Conservation (phyloP, 2,113 vertebrate genomes). For the Jaculus jaculus region DNA sequence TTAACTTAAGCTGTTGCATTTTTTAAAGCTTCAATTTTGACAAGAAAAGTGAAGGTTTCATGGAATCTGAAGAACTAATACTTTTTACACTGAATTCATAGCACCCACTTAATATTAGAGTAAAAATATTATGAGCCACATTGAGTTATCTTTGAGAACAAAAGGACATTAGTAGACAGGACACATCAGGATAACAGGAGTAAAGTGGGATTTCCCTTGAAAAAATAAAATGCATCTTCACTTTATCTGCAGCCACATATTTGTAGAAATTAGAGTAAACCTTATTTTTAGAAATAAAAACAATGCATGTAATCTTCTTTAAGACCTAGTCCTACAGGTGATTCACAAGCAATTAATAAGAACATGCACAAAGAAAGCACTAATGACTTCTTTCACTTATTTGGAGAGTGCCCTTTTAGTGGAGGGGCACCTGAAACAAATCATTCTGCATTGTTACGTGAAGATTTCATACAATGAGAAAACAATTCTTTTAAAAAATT, state of each 20-base stretch:
- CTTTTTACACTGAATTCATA: background rate
- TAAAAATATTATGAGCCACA: background rate
- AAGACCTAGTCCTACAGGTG: background rate
- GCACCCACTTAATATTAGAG: too few species aligned
- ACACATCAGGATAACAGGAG: background rate
- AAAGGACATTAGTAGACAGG: background rate
- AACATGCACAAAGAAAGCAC: background rate
- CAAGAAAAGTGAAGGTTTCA: background rate
- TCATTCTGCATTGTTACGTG: background rate
- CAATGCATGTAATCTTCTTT: background rate
- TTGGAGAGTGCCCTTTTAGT: background rate
- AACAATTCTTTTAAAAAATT: too few species aligned
- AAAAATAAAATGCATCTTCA: background rate
- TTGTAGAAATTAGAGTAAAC: background rate
- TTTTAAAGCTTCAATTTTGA: background rate
- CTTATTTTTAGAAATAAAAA: background rate
- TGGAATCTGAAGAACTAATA: background rate
- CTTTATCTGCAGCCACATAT: background rate
- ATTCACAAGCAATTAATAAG: background rate
- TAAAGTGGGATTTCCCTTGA: too few species aligned
- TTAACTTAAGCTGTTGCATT: background rate
- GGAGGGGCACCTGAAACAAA: background rate
- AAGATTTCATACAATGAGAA: background rate
- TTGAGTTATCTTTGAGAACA: background rate
- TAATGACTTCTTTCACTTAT: background rate